Evolutionary conservation across 2,113 vertebrate genomes (phyloP), one percentile per base, ranked within the genome.

Genomic region (Tretioscincus oriximinensis): DNA sequence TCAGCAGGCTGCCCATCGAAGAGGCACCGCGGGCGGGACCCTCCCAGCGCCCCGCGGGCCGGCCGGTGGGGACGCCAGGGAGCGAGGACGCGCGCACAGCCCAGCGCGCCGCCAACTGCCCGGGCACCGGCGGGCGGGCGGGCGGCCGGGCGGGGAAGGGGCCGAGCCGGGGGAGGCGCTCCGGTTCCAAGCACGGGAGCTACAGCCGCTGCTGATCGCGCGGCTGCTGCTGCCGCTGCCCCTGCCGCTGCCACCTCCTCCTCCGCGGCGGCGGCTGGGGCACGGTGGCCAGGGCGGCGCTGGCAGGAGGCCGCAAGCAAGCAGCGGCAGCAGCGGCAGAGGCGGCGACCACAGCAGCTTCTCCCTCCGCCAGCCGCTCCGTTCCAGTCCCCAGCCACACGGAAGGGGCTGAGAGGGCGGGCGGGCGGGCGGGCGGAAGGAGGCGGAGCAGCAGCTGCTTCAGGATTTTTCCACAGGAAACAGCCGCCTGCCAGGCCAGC

Each of bases 1-100:
- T 93, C 51, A 95, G 90, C 87, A 95, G 87, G 88, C 93, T 93
- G 91, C 94, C 94, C 94, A 94, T 95, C 80, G 92, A 88, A 78
- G 86, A 91, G 69, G 82, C 81, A 68, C 14, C 54, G 14, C 82
- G 24, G 35, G 82, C 76, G 49, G 84, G 84, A 66, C 81, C 86
- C 77, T 79, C 77, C 28, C 64, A 26, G 45, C 22, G 51, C 21
- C 35, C 35, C 14, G 77, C 4, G 58, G 45, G 45, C 18, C 14
- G 35, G 41, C 35, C 35, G 35, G 35, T 41, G 21, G 18, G 74
- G 22, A 35, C 60, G 35, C 10, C 21, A 60, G 24, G 26, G 76
- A 49, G 12, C 10, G 7, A n/a, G 51, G 51, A n/a, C 14, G 26
- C 76, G 74, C 58, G 12, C 35, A 41, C 3, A 41, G 35, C 35